Evolutionary conservation across 2,113 vertebrate genomes (phyloP), one percentile per base, ranked within the genome.

Genomic region (Oenanthe melanoleuca): DNA sequence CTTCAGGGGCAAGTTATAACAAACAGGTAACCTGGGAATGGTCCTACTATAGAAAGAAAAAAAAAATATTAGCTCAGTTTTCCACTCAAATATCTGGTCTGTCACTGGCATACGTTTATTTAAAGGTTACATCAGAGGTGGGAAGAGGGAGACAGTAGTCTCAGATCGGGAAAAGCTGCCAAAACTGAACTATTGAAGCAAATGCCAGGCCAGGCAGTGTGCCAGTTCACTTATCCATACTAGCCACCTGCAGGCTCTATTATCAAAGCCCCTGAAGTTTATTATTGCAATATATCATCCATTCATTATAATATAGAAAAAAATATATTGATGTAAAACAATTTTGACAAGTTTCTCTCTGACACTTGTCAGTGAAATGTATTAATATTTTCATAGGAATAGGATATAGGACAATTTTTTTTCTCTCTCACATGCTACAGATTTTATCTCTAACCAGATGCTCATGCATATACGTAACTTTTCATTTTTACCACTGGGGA

Each of bases 111-210:
- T 53, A 64, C 20, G 5, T 91, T 82, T 88, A 80, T 95, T 95
- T 91, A 94, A 97, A 89, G 92, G 87, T 97, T 86, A 96, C 94
- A 85, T 70, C 44, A 88, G 72, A 96, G 82, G 65, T 92, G 61
- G 55, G 28, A 89, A 89, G 63, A 40, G 57, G 44, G 38, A 89
- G 74, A 55, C 44, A 11, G 84, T 92, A 66, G 86, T 96, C 88
- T 97, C 42, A 75, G 42, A 91, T 55, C 82, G 74, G 20, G 44
- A 81, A 89, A 75, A 96, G 66, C 47, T 78, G 88, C 80, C 77
- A 95, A 91, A 93, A 96, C 57, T 38, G 71, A 93, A 84, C 49
- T 45, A 64, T 23, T 69, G 47, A 95, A 93, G 60, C 52, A 95
- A 93, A 93, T 96, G 74, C 89, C 59, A 84, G 71, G 59, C 59